Percentiles rank a stretch among this genome's conserved stretches.
phyloP scores from a whole-genome alignment of 2,113 vertebrate genomes.

The Marmota monax region DNA sequence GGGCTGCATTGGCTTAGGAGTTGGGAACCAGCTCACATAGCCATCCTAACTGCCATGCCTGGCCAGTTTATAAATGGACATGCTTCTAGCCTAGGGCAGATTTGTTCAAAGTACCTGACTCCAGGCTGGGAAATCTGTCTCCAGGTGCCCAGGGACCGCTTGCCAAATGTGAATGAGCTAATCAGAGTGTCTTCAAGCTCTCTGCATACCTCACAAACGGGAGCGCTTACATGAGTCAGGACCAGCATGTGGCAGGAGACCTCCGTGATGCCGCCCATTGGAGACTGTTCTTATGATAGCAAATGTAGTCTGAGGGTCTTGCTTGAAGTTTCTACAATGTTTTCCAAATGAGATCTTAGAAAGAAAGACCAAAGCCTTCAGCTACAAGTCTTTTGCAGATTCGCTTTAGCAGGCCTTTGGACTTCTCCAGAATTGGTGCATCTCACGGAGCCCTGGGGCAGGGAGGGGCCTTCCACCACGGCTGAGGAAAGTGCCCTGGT shows the following conservation, averaged over 20 bases:
- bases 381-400: neutral
- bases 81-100: too few species aligned
- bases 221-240: neutral
- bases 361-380: neutral
- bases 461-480: neutral
- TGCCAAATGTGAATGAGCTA: neutral
- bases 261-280: rapidly evolving
- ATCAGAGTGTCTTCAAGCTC: neutral
- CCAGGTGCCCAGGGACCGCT: neutral
- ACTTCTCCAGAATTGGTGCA: neutral
- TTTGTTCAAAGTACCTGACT: neutral
- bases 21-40: neutral
- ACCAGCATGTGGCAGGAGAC: too few species aligned
- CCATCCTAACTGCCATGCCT: rapidly evolving
- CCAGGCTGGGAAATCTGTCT: neutral
- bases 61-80: neutral
- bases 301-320: neutral
- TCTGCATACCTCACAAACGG: rapidly evolving
- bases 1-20: neutral
- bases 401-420: neutral
- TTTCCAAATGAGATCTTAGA: neutral
- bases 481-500: neutral
- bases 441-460: too few species aligned
- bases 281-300: neutral
- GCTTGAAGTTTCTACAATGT: neutral